Evolutionary conservation across 2,888 invertebrate genomes (phyloP).

Genomic region (Drosophila nr. perissopoda): DNA sequence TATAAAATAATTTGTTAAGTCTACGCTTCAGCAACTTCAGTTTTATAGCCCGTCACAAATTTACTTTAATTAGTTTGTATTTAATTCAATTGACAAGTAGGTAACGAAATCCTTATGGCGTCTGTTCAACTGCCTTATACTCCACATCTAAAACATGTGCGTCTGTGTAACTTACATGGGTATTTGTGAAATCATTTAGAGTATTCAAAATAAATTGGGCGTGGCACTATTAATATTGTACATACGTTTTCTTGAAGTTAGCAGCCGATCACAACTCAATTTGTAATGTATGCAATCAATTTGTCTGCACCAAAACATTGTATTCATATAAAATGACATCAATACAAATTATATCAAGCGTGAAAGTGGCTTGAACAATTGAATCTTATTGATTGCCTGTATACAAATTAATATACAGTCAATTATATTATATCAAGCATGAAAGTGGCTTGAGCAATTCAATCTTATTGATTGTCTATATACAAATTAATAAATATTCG

Average conservation of each 20-base stretch:
- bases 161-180: neutral
- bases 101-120: slow-evolving; percentile 31
- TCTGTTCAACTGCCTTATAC: slow-evolving; percentile 9
- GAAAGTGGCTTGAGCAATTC: slow-evolving; percentile 42
- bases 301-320: slow-evolving; percentile 22
- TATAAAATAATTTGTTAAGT: neutral
- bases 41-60: slow-evolving; percentile 40
- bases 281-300: slow-evolving; percentile 8
- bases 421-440: slow-evolving; percentile 24
- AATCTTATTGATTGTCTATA: slow-evolving; percentile 39
- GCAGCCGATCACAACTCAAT: slow-evolving; percentile 30
- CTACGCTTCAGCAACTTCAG: slow-evolving; percentile 4
- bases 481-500: slow-evolving; percentile 17
- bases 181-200: slow-evolving; percentile 44
- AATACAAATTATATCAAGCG: slow-evolving; percentile 43
- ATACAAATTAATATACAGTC: slow-evolving; percentile 20
- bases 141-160: neutral
- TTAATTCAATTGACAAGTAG: slow-evolving; percentile 70
- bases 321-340: slow-evolving; percentile 22
- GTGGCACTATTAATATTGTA: slow-evolving; percentile 18
- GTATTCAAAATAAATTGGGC: slow-evolving; percentile 32
- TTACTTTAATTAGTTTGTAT: slow-evolving; percentile 67
- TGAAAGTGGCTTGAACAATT: slow-evolving; percentile 47
- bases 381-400: slow-evolving; percentile 43
- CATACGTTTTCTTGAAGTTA: neutral